Evolutionary conservation across 2,888 invertebrate species (phyloP), one percentile per base, ranked within the genome.

Genomic region (Orthonychiurus folsomi): DNA sequence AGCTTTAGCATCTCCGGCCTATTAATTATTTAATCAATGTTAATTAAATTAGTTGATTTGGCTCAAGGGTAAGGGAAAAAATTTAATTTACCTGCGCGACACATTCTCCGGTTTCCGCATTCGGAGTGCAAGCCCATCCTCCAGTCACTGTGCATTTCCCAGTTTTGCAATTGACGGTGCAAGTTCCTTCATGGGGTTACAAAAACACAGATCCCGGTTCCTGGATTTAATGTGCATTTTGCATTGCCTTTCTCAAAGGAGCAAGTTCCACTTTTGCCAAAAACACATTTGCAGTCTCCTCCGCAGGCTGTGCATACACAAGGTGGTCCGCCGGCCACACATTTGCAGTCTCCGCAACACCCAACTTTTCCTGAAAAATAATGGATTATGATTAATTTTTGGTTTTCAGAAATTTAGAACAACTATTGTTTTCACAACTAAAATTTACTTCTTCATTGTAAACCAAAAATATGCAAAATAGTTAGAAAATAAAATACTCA

Each of bases 81-180:
- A n/a, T n/a, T n/a, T n/a, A n/a, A n/a, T n/a, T n/a, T n/a, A n/a
- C n/a, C n/a, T n/a, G n/a, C n/a, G 9, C 37, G 37, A 37, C 37
- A 37, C 5, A 37, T 37, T 37, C 37, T 37, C 37, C 37, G 15
- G 37, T 37, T 9, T 5, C 15, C 5, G 37, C 15, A 37, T 37
- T 9, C 15, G 37, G 37, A 15, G 37, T 37, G 15, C 9, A 37
- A 37, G 15, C 37, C 37, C 37, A 37, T 9, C 15, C 15, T 37
- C 37, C 37, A 37, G 37, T 37, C 5, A 15, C 15, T 5, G 37
- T 37, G 15, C 37, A 37, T 37, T 37, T 37, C 15, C 37, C 37
- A 37, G 37, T 37, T 37, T 37, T 37, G 37, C 37, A 37, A 37
- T 37, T 37, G 37, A 37, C 37, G 37, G 37, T 37, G 37, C 37